Evolutionary conservation across 2,113 vertebrate genomes (phyloP), one percentile per base, ranked within the genome.

Genomic region (Phycodurus eques): DNA sequence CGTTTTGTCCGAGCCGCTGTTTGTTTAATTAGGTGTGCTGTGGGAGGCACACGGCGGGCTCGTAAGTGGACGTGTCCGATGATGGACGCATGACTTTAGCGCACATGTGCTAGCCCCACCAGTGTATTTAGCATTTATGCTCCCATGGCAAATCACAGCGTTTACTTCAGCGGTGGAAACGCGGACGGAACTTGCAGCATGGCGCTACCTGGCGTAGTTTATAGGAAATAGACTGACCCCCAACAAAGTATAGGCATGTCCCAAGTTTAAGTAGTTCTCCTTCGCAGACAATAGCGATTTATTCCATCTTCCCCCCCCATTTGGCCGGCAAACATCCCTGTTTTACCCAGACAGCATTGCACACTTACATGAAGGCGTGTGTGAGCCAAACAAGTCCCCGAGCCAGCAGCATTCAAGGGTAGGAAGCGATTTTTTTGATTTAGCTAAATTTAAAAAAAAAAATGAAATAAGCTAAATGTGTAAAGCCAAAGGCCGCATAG

Each of bases 291-390:
- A 90, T 81, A 85, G 83, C 81, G 75, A 82, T 19, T 47, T 66
- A 43, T 51, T 73, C 12, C 73, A 57, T 59, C 79, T 66, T 47
- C 75, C 64, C 8, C 22, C 22, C 8, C 15, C 31, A 0, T 61
- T 35, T 33, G n/a, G 56, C 39, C 14, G 56, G 2, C 1, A 33
- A 43, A 56, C 8, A 56, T 22, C 57, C 62, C 7, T 7, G 46
- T 11, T 22, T 0, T 49, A 67, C 47, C 17, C 5, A 19, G 3
- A 6, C 39, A 10, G 10, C 12, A 3, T 19, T 8, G 3, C 22
- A 14, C 76, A 91, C 90, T 90, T 62, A 91, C 90, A 87, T 90
- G 72, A 84, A 85, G 84, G 69, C n/a, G 63, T 77, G 70, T 80
- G 73, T 78, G 68, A 68, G 81, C 66, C 76, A 61, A 68, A 76